Evolutionary conservation across 2,113 vertebrate species (phyloP), one percentile per base, ranked within the genome.

Genomic region (Siniperca knerii): DNA sequence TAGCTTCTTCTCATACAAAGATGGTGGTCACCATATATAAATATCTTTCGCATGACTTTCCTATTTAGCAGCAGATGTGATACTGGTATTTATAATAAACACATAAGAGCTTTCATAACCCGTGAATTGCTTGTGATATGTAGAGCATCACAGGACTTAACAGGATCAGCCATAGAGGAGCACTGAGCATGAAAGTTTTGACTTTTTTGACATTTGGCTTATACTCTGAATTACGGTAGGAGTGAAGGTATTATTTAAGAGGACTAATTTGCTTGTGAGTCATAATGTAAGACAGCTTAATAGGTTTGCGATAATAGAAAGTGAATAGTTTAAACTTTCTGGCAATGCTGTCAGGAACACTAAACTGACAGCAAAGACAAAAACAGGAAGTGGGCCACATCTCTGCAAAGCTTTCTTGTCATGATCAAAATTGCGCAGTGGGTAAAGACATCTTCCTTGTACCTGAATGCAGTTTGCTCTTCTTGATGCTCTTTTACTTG

Each of bases 231-330:
- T 67, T 54, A 35, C 6, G 67, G 71, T 35, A 54, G 57, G n/a
- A 77, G 58, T 54, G 44, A 64, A 58, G 54, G 13, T 40, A 29
- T 83, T 77, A 80, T 79, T 77, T 57, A 50, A 73, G 65, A 44
- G 52, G 35, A 74, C 37, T 16, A 23, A 84, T 85, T 83, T 72
- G 50, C 54, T 18, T 83, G 48, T 73, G 69, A 79, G 76, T 87
- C 77, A 83, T 76, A n/a, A 78, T 35, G 40, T 35, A 72, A 42
- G 46, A 50, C 57, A 70, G 75, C 58, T 83, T 48, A 77, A 78
- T 55, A 58, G 52, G 44, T 77, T 70, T 62, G 44, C 8, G 5
- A 57, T 37, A 71, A 75, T n/a, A 66, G 25, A 66, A 66, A 68
- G 0, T 1, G 50, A 86, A 42, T 46, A 18, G 60, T 77, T 72